Base-by-base conservation (phyloP, 2,888 invertebrate species). In the Pyrrhopygopsis socrates region DNA sequence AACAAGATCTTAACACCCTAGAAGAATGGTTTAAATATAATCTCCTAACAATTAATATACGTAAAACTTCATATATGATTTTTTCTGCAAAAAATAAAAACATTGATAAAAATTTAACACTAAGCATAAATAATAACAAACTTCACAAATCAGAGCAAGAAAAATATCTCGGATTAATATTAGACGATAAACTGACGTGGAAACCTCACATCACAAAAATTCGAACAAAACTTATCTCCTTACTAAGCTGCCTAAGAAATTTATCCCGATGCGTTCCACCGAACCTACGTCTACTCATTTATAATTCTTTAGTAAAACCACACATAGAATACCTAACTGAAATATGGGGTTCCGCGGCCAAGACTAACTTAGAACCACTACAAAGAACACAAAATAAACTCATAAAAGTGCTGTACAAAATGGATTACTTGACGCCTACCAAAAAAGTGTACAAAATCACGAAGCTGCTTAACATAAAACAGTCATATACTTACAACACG, bases 351-450 rank as follows among this genome's bases (percentile, higher is more conserved):
- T 71, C 15, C 15, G 84, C 82, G 11, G 50, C 79, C 22, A 80
- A 80, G 73, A 30, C 63, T 2, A 71, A 78, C 30, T 27, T 84
- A 30, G 50, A 38, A 27, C 2, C 22, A 9, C 20, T n/a, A n/a
- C n/a, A n/a, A n/a, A n/a, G n/a, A n/a, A n/a, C n/a, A n/a, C n/a
- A n/a, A n/a, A n/a, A n/a, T n/a, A n/a, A n/a, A n/a, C n/a, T n/a
- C n/a, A n/a, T n/a, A n/a, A n/a, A n/a, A n/a, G n/a, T n/a, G n/a
- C 63, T 84, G 11, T 84, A 84, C 50, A 50, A 81, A 27, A 84
- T 79, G n/a, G 22, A 78, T 15, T 71, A n/a, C 50, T 20, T 83
- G 22, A 88, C 85, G n/a, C 45, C 84, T 38, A 85, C 75, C 6
- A 5, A 60, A 4, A 75, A 80, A 50, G 74, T 84, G 18, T 80